These are phyloP conservation scores for Nezara viridula DNA, from an alignment of 2,888 invertebrate species.

Conservation along the genomic window DNA sequence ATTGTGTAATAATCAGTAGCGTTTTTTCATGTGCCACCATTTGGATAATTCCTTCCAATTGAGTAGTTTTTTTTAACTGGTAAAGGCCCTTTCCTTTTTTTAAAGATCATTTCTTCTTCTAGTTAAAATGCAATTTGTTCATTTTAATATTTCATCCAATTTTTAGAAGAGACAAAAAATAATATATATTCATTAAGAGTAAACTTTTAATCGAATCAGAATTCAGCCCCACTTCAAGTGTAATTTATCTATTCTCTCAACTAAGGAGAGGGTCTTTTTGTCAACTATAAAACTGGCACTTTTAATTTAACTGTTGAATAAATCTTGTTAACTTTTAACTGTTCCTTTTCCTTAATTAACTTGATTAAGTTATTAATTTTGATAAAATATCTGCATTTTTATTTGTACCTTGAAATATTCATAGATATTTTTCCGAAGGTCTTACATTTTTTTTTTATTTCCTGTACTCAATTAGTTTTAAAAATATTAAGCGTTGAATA, in stretches of 20 bases:
- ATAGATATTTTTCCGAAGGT: no score
- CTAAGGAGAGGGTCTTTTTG: background rate
- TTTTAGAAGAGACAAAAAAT: background rate
- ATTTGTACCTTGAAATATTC: background rate
- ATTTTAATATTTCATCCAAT: background rate
- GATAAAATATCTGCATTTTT: background rate
- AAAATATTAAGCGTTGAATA: no score
- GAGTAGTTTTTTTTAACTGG: no score
- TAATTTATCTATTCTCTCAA: background rate
- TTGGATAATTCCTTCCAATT: no score
- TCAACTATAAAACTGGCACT: background rate
- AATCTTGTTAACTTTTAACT: background rate
- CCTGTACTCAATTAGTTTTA: no score
- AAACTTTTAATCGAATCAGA: constrained; percentile 4
- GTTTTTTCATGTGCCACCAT: no score
- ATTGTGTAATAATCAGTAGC: no score
- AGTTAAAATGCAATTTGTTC: background rate
- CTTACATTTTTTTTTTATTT: no score
- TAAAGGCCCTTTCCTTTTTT: no score
- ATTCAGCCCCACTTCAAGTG: background rate
- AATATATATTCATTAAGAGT: background rate
- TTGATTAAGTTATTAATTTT: background rate
- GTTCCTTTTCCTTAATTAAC: background rate
- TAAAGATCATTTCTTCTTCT: background rate
- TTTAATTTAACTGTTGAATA: constrained; percentile 1